These are phyloP conservation scores for Zoanthus gigantus DNA, from an alignment of 92 coral and sea anemone genomes.

Conservation along the genomic window DNA sequence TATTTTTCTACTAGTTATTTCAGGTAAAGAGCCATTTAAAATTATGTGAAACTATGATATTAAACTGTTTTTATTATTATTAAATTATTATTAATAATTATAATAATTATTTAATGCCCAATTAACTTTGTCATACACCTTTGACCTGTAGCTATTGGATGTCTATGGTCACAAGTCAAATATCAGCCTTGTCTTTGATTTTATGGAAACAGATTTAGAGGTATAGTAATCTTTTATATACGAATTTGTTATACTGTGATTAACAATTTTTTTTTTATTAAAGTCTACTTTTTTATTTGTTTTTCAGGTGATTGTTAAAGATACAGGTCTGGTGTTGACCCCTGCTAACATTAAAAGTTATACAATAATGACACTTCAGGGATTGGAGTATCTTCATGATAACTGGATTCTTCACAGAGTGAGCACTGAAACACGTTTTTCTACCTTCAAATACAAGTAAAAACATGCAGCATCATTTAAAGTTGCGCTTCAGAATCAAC, in stretches of 20 bases:
- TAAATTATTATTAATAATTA: too few species aligned
- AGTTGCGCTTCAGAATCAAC: too few species aligned
- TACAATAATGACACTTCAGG: conserved; percentile 94
- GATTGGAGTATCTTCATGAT: conserved; percentile 92
- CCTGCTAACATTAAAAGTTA: conserved; percentile 95
- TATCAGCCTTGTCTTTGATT: conserved; percentile 96
- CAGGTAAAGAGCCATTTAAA: too few species aligned
- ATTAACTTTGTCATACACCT: too few species aligned
- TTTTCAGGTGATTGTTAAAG: conserved; percentile 86
- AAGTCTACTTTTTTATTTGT: not conserved
- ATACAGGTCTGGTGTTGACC: conserved; percentile 87
- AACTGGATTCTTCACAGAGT: conserved; percentile 98
- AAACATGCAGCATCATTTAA: too few species aligned
- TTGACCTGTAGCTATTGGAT: conserved; percentile 76
- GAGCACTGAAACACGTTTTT: not conserved
- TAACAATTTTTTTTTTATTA: too few species aligned
- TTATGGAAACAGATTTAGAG: conserved; percentile 99
- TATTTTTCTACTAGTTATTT: too few species aligned
- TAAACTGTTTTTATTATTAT: too few species aligned
- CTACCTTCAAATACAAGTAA: too few species aligned
- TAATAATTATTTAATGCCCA: too few species aligned
- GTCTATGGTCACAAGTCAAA: conserved; percentile 98
- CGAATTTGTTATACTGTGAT: too few species aligned
- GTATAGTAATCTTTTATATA: conserved; percentile 25
- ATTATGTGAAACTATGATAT: too few species aligned